Conservation (phyloP, 2,888 invertebrate genomes). For the Tupiocoris notatus region DNA sequence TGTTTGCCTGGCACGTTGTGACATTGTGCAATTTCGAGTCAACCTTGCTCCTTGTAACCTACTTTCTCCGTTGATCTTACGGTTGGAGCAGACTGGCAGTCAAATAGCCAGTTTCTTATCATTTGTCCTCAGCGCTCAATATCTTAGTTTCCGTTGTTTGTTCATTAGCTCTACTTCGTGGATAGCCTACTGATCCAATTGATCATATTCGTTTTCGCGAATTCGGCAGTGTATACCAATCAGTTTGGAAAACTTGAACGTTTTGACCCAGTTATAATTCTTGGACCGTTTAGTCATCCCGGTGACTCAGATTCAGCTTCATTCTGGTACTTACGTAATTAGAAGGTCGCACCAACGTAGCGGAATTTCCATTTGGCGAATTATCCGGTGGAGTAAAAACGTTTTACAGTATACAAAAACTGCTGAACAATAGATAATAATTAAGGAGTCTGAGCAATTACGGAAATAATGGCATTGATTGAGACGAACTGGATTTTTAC, state of each 20-base stretch:
- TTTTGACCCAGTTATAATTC: not conserved
- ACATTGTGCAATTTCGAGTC: slow-evolving; percentile 7
- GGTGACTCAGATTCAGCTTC: not conserved
- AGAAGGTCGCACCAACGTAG: too few relatives aligned
- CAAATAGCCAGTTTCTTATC: not conserved
- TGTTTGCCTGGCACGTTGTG: not conserved
- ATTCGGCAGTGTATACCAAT: not conserved
- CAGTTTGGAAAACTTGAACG: not conserved
- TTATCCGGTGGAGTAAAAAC: too few relatives aligned
- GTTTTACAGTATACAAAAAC: too few relatives aligned
- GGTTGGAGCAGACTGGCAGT: not conserved
- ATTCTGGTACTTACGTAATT: too few relatives aligned
- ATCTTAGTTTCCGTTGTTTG: not conserved
- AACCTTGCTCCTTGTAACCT: slow-evolving; percentile 7
- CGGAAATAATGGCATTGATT: too few relatives aligned
- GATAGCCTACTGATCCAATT: too few relatives aligned
- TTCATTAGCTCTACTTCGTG: too few relatives aligned
- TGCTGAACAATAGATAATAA: too few relatives aligned
- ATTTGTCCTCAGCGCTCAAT: not conserved
- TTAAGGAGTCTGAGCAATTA: too few relatives aligned
- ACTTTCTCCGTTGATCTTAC: not conserved
- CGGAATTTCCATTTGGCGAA: too few relatives aligned
- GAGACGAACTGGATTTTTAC: too few relatives aligned
- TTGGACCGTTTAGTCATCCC: not conserved
- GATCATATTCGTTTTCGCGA: not conserved